phyloP scores from a whole-genome alignment of 2,113 vertebrate species.

The Phasianus colchicus region DNA sequence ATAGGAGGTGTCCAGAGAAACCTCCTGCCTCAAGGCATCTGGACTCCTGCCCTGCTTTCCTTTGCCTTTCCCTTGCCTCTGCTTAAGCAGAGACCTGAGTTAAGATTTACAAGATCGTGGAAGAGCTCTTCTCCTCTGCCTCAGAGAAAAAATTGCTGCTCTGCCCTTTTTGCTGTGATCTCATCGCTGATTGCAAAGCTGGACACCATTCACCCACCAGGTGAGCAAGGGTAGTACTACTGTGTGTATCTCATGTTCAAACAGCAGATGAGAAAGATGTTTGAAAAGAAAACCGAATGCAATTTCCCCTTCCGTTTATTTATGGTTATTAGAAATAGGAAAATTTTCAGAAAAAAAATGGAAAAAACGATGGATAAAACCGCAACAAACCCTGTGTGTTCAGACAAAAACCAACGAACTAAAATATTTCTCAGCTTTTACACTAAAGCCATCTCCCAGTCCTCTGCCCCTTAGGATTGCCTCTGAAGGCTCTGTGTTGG shows the following conservation, averaged over 20 bases:
- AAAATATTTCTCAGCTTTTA: not conserved
- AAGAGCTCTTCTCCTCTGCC: not conserved
- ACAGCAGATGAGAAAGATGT: not conserved
- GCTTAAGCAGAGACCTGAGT: not conserved
- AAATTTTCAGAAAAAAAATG: not conserved
- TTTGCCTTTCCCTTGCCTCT: not conserved
- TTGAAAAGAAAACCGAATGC: not conserved
- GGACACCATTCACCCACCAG: too few species aligned
- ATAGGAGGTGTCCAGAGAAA: not conserved
- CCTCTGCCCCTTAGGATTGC: not conserved
- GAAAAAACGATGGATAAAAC: not conserved
- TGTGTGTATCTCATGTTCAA: not conserved
- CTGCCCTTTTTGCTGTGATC: fast-evolving
- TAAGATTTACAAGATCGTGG: not conserved
- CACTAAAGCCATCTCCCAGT: not conserved
- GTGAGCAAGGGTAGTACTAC: not conserved
- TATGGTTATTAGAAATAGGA: not conserved
- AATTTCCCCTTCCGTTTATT: not conserved
- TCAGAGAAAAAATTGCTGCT: not conserved
- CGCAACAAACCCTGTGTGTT: not conserved
- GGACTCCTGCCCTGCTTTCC: not conserved
- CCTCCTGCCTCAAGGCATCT: too few species aligned
- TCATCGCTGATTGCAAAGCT: fast-evolving
- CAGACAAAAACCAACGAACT: not conserved
- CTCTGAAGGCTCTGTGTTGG: not conserved